Evolutionary conservation across 2,113 vertebrate genomes (phyloP).

Genomic region (Prunella fulvescens): DNA sequence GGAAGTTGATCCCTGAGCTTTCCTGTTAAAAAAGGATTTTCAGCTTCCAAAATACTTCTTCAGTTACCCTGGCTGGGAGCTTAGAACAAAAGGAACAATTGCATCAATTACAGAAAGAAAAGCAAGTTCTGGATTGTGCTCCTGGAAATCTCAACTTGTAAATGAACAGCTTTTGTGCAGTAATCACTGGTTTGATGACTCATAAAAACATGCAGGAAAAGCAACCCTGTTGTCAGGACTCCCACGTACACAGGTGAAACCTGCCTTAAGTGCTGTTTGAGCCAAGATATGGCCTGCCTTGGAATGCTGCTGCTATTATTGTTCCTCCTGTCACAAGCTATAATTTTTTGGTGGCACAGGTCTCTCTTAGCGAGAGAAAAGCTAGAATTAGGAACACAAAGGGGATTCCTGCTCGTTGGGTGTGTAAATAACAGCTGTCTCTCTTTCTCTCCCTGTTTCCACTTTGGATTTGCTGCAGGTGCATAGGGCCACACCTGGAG

Average conservation of each 20-base stretch:
- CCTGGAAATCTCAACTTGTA: neutral
- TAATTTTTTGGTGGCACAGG: neutral
- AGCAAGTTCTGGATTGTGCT: neutral
- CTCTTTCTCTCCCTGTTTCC: slow-evolving; percentile 64
- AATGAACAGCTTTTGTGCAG: neutral
- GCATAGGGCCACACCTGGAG: slow-evolving; percentile 88
- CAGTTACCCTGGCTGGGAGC: neutral
- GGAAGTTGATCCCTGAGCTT: neutral
- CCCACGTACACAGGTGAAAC: neutral
- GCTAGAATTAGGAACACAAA: neutral
- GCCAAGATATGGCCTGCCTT: neutral
- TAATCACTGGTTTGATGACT: slow-evolving; percentile 40
- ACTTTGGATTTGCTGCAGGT: slow-evolving; percentile 79
- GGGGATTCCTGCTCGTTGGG: neutral
- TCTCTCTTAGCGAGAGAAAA: neutral
- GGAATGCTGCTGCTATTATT: neutral
- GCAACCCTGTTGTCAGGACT: neutral
- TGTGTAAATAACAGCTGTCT: slow-evolving; percentile 18
- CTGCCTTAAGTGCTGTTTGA: neutral
- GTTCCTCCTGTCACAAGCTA: neutral
- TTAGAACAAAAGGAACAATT: neutral
- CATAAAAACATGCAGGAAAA: neutral
- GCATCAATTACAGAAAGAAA: neutral
- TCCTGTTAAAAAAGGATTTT: neutral
- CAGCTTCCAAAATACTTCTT: neutral